These are phyloP conservation scores for Sebastolobus altivelis DNA, from an alignment of 2,797 vertebrate genomes.

Conservation along the genomic window DNA sequence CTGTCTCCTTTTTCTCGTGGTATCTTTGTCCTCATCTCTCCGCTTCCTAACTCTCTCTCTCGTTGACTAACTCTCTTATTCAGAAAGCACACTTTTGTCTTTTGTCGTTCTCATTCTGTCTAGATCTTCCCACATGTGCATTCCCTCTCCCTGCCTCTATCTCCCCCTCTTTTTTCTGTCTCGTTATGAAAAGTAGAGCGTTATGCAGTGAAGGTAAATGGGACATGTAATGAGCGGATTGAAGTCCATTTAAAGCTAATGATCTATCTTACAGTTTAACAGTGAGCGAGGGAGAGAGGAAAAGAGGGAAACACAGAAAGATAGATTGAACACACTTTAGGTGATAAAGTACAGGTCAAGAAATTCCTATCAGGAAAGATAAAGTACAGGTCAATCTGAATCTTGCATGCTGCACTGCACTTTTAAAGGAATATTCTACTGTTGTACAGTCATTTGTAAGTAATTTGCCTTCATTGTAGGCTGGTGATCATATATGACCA, in stretches of 20 bases:
- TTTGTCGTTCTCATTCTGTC: constrained; percentile 29
- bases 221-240: constrained; percentile 83
- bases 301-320: constrained; percentile 39
- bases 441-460: neutral
- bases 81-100: constrained; percentile 14
- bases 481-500: neutral
- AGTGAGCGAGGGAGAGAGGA: constrained; percentile 39
- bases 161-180: constrained; percentile 20
- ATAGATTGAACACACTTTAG: constrained; percentile 19
- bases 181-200: constrained; percentile 70
- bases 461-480: neutral
- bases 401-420: neutral
- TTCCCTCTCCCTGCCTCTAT: neutral
- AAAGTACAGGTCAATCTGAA: neutral
- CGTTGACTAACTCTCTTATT: constrained; percentile 16
- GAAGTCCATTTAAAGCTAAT: constrained; percentile 82
- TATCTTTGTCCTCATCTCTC: constrained; percentile 30
- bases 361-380: constrained; percentile 4
- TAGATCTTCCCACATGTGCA: constrained; percentile 9
- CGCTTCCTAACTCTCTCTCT: neutral
- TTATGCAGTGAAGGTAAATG: constrained; percentile 83
- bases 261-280: constrained; percentile 76
- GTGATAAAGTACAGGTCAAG: constrained; percentile 26
- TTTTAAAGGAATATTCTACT: neutral
- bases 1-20: neutral